Base-by-base conservation (phyloP, 2,113 vertebrate species). In the Xenopus tropicalis region DNA sequence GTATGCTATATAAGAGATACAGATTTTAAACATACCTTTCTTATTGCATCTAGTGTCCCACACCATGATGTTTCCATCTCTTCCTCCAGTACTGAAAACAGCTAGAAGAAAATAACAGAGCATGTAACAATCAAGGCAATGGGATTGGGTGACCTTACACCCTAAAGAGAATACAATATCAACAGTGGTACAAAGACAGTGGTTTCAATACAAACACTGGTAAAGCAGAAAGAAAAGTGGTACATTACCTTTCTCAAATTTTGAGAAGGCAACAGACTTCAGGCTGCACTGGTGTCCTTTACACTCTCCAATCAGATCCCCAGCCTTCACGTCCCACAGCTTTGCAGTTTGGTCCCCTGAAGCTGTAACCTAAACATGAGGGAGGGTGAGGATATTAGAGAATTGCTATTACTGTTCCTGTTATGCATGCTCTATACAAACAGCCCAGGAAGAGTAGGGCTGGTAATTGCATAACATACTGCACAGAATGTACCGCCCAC, bases 11-110 rank as follows among this genome's bases (percentile, higher is more conserved):
- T 29, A 29, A 29, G 25, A 6, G 3, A 29, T 29, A 29, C 3
- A 37, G 29, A 37, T 37, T 37, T 4, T 37, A 37, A 37, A 5
- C 29, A 37, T 92, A 96, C 96, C 97, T 95, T 95, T 99, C 84
- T 99, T 98, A 83, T 88, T 98, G 88, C 95, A 99, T 61, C 97
- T 90, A 48, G 88, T 99, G 74, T 99, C 97, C 97, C 97, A 99
- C 79, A 99, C 82, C 93, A 99, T 96, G 82, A 99, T 94, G 79
- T 98, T 98, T 65, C 97, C 97, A 84, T 99, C 97, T 88, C 97
- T 91, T 63, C 93, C 96, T 76, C 96, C 97, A 37, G 95, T 99
- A 78, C 93, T 95, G 82, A 99, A 99, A 20, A 99, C 93, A 82
- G 94, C 97, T 99, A 82, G 72, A 19, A 3, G 17, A 71, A 63